Evolutionary conservation across 2,113 vertebrate genomes (phyloP), one percentile per base, ranked within the genome.

Genomic region (Chaetodon trifascialis): DNA sequence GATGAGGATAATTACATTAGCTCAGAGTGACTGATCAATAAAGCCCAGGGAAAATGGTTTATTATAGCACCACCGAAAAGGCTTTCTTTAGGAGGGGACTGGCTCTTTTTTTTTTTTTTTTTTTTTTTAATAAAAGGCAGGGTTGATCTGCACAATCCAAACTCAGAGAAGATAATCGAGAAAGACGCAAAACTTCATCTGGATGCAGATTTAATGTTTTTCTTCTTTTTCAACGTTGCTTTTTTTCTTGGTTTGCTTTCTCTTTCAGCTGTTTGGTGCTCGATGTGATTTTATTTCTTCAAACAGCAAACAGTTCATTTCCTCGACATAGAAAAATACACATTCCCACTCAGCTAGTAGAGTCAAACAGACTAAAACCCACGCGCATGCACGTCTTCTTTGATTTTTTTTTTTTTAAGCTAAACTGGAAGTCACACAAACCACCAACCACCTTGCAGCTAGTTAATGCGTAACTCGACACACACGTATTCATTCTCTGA

Each of bases 1-100:
- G 98, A 99, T 99, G 98, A 97, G 97, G 97, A 99, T 99, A 99
- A 99, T 99, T 99, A 98, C 98, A 99, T 99, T 99, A 99, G 97
- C 97, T 96, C 97, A 95, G 97, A 99, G 96, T 98, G 97, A 98
- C 96, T 99, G 98, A 99, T 99, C 98, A 99, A 99, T 99, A 98
- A 97, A 95, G 97, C 96, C 96, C 94, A 94, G 96, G 96, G 97
- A 97, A 97, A 97, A 99, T 98, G 96, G 95, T 94, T 97, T 97
- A 97, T 96, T 96, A 96, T 95, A 95, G 96, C 95, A 96, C 94
- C 95, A 94, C 96, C 94, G 94, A 94, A 95, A 93, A 92, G 91
- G 75, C 72, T 91, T 91, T 90, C 85, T 86, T 80, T 91, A 83
- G 84, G 59, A 82, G 75, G 77, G 44, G 71, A 76, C 54, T 75